Percentiles rank a stretch among this genome's conserved stretches.
These are phyloP conservation scores for Coracopsis vasa DNA, from an alignment of 2,113 vertebrate species.

Conservation along the genomic window DNA sequence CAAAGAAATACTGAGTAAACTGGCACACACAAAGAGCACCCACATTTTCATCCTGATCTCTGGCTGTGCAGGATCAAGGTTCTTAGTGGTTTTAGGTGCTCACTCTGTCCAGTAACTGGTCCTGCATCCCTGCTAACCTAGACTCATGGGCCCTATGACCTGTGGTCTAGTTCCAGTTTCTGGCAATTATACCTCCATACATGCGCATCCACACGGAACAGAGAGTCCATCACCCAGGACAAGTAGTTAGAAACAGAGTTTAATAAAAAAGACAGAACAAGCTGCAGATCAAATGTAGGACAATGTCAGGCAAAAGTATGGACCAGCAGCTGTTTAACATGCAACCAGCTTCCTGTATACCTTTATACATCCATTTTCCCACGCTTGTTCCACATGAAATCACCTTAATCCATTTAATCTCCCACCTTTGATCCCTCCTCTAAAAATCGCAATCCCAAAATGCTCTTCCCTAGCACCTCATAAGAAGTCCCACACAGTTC, in stretches of 20 bases:
- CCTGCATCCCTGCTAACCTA: neutral
- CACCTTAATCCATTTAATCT: neutral
- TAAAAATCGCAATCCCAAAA: neutral
- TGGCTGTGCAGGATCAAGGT: neutral
- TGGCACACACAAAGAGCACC: neutral
- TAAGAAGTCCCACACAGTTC: neutral
- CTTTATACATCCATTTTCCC: neutral
- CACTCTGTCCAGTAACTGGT: neutral
- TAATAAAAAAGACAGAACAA: neutral
- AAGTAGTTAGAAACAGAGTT: neutral
- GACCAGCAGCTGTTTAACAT: neutral
- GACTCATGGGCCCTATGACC: neutral
- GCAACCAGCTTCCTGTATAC: neutral
- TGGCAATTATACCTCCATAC: neutral
- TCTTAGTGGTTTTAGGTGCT: neutral
- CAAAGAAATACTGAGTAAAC: neutral
- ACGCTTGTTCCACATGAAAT: neutral
- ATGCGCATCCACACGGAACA: neutral
- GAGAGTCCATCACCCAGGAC: neutral
- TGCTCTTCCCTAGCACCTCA: neutral
- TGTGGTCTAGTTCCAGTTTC: neutral
- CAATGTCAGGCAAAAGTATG: neutral
- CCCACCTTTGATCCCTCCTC: neutral
- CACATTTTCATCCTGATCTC: neutral
- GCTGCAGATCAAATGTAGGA: neutral